Evolutionary conservation across 2,797 vertebrate genomes (phyloP).

Genomic region (Anniella stebbinsi): DNA sequence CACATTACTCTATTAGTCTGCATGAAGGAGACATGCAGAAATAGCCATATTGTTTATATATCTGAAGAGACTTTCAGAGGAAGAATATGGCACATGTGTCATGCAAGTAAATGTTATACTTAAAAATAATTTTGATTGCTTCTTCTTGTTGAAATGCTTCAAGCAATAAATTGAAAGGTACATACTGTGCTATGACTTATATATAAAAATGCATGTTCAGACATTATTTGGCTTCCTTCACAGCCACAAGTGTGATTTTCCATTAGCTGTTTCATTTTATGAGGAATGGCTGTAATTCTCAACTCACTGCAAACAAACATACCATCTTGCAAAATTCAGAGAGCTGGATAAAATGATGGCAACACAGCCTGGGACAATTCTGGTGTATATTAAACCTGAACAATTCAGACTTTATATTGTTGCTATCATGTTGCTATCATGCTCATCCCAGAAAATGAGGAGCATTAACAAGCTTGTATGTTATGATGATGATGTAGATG

Average conservation of each 20-base stretch:
- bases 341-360: conserved; percentile 44
- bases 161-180: conserved; percentile 19
- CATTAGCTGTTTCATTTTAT: conserved; percentile 66
- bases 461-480: background rate
- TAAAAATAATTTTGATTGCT: background rate
- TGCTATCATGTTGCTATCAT: too few relatives aligned
- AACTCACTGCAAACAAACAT: conserved; percentile 64
- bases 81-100: background rate
- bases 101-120: background rate
- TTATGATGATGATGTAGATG: background rate
- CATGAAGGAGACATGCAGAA: background rate
- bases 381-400: conserved; percentile 23
- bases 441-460: background rate
- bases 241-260: conserved; percentile 70
- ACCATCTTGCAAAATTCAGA: conserved; percentile 53
- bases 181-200: conserved; percentile 43
- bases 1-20: conserved; percentile 4
- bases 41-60: background rate
- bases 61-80: background rate
- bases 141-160: background rate
- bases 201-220: conserved; percentile 61
- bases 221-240: conserved; percentile 55
- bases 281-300: conserved; percentile 61
- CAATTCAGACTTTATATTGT: background rate
- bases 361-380: conserved; percentile 20